Evolutionary conservation across 2,888 invertebrate species (phyloP).

Genomic region (Eugnorisma glareosa): DNA sequence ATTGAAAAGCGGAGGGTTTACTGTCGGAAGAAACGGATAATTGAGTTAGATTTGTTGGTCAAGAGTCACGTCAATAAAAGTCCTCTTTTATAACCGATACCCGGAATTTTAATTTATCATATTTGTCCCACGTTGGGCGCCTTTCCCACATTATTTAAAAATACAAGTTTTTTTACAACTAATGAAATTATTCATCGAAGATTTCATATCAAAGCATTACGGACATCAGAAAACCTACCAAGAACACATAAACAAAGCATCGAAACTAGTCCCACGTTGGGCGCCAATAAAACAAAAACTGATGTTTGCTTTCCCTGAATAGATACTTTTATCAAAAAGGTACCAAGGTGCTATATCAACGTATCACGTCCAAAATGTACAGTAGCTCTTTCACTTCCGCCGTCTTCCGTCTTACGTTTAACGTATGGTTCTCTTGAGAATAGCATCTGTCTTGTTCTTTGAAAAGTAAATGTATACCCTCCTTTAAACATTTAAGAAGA

Average conservation of each 20-base stretch:
- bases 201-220: no score
- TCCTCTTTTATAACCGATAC: not conserved
- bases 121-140: conserved; percentile 23
- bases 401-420: not conserved
- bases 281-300: conserved; percentile 3
- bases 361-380: not conserved
- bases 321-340: not conserved
- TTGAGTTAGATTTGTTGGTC: conserved; percentile 3
- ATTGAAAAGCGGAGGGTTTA: not conserved
- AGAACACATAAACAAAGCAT: not conserved
- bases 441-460: conserved; percentile 8
- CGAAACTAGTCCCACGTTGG: not conserved
- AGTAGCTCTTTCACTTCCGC: not conserved
- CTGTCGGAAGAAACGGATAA: not conserved
- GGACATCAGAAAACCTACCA: not conserved
- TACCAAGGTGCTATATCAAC: not conserved
- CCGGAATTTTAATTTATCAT: not conserved
- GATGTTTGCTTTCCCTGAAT: not conserved
- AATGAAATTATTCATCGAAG: no score
- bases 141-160: not conserved
- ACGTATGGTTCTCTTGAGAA: conserved; percentile 20
- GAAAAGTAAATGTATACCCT: conserved; percentile 4
- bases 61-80: not conserved
- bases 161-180: not conserved
- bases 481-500: conserved; percentile 24